phyloP scores from a whole-genome alignment of 2,797 vertebrate genomes.

The Hafferia zeledoni region DNA sequence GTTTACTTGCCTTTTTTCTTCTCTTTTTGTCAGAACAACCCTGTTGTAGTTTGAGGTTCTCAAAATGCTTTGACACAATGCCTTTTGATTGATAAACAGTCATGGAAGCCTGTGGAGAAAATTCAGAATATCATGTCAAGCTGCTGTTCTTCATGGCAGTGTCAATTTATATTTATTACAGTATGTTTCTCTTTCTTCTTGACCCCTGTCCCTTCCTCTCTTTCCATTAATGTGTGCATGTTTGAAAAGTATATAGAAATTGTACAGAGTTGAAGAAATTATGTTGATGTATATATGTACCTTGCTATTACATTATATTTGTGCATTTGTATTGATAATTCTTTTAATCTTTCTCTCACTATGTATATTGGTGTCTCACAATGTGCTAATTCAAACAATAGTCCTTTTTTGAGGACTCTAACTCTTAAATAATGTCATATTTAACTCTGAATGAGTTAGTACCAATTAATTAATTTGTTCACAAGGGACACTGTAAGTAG shows the following conservation, averaged over 20 bases:
- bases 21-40: constrained; percentile 14
- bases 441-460: not conserved
- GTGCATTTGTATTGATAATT: not conserved
- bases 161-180: not conserved
- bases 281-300: not conserved
- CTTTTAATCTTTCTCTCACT: not conserved
- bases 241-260: not conserved
- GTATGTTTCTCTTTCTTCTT: not conserved
- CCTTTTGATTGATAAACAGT: not conserved
- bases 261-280: not conserved
- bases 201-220: not conserved
- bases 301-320: not conserved
- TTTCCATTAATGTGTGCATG: not conserved
- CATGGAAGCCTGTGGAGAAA: not conserved
- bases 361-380: not conserved
- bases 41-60: constrained; percentile 3
- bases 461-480: not conserved
- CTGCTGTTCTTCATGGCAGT: not conserved
- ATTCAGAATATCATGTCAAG: not conserved
- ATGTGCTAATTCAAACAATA: not conserved
- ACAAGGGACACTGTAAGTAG: not conserved
- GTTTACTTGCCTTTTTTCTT: not conserved
- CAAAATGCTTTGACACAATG: constrained; percentile 3
- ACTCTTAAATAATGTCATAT: not conserved
- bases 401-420: not conserved